Evolutionary conservation across 2,888 invertebrate species (phyloP).

Genomic region (Spatulosminthurus flaviceps): DNA sequence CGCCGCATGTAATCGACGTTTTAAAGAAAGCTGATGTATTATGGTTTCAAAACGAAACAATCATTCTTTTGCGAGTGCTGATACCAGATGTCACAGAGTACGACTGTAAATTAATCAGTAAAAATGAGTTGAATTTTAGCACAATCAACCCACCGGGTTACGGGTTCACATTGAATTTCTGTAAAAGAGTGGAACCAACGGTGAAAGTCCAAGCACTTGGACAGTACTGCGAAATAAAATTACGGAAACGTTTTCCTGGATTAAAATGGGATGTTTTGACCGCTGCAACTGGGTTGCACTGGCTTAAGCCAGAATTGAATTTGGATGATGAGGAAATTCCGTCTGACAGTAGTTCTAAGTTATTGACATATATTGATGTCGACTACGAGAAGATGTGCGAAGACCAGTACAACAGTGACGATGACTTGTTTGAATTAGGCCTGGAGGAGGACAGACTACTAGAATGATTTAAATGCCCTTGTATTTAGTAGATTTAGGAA

Average conservation of each 20-base stretch:
- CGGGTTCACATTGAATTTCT: constrained; percentile 27
- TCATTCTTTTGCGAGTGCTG: constrained; percentile 25
- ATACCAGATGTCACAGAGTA: constrained; percentile 31
- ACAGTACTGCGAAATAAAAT: constrained; percentile 40
- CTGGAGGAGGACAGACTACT: background rate
- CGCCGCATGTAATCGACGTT: background rate
- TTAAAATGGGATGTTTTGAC: constrained; percentile 30
- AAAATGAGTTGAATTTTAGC: background rate
- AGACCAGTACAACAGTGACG: constrained; percentile 28
- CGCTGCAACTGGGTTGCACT: background rate
- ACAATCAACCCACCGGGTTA: constrained; percentile 32
- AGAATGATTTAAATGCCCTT: background rate
- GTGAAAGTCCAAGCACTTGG: background rate
- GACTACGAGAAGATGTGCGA: constrained; percentile 22
- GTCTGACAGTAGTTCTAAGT: background rate
- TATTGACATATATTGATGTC: background rate
- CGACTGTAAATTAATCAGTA: background rate
- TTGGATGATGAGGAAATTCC: background rate
- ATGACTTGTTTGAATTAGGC: background rate
- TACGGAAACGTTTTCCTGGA: constrained; percentile 13
- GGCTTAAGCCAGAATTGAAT: constrained; percentile 38
- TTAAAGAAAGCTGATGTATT: constrained; percentile 12
- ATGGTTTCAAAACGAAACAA: constrained; percentile 33
- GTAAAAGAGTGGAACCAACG: constrained; percentile 29
- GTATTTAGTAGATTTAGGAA: no score